Evolutionary conservation across 53 echinoderm and acorn worm species (phyloP).

Genomic region (Henricia sp.): DNA sequence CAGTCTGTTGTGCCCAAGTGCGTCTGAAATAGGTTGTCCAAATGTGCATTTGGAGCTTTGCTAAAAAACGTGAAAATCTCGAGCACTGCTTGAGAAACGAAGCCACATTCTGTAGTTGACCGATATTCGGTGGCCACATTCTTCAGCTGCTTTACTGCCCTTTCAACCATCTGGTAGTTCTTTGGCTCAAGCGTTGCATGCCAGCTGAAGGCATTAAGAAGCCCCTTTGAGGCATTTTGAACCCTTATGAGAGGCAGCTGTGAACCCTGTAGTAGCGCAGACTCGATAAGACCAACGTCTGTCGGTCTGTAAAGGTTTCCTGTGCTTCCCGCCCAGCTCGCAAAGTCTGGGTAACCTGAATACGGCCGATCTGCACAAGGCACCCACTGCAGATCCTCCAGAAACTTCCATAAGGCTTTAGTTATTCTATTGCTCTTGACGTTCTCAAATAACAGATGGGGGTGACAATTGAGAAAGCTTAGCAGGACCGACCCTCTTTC

Average conservation of each 20-base stretch:
- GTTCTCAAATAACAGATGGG: conserved; percentile 15
- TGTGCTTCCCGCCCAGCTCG: conserved; percentile 44
- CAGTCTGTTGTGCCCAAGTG: no score
- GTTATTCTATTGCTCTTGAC: not conserved
- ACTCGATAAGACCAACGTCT: no score
- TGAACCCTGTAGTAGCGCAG: no score
- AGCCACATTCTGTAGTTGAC: no score
- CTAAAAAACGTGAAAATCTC: conserved; percentile 21
- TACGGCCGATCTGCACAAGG: conserved; percentile 44
- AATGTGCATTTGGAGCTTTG: not conserved
- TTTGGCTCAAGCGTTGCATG: no score
- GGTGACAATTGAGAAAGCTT: conserved; percentile 15
- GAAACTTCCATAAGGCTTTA: not conserved
- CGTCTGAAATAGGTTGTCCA: not conserved
- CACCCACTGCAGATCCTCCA: conserved; percentile 42
- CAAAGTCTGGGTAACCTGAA: conserved; percentile 25
- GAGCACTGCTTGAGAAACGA: not conserved
- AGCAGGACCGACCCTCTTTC: conserved; percentile 30
- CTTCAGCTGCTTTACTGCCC: conserved; percentile 19
- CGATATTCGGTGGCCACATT: no score
- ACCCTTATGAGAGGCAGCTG: conserved; percentile 1
- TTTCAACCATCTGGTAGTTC: conserved; percentile 32
- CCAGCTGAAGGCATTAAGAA: conserved; percentile 15
- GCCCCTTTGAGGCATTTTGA: not conserved
- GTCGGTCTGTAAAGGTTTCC: no score